Conservation (phyloP, 2,888 invertebrate species). For the Kuschelorhynchus macadamiae region DNA sequence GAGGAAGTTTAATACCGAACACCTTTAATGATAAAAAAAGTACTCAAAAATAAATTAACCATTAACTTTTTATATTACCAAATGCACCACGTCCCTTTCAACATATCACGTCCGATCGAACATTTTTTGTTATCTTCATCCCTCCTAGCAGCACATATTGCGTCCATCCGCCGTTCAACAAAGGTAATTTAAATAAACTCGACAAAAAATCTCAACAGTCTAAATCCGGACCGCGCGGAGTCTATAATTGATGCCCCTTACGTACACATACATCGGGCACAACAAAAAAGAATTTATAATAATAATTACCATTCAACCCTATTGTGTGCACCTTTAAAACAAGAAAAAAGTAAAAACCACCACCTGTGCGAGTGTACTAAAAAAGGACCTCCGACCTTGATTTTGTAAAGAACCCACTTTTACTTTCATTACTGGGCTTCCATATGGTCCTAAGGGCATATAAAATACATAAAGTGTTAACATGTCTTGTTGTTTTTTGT, state of each 20-base stretch:
- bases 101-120: slow-evolving; percentile 42
- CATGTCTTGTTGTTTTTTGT: slow-evolving; percentile 38
- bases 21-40: slow-evolving; percentile 33
- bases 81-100: slow-evolving; percentile 33
- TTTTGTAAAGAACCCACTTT: slow-evolving; percentile 39
- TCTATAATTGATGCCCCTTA: slow-evolving; percentile 44
- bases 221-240: slow-evolving; percentile 44
- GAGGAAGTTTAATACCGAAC: slow-evolving; percentile 5
- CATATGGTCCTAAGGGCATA: slow-evolving; percentile 38
- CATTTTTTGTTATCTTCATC: slow-evolving; percentile 37
- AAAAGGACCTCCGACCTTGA: slow-evolving; percentile 45
- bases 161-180: slow-evolving; percentile 45
- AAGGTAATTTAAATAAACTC: slow-evolving; percentile 48
- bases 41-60: slow-evolving; percentile 47
- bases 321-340: slow-evolving; percentile 49
- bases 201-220: slow-evolving; percentile 46
- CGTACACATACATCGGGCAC: slow-evolving; percentile 27
- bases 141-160: slow-evolving; percentile 40
- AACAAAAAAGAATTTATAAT: slow-evolving; percentile 45
- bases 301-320: slow-evolving; percentile 48
- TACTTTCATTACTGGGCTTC: slow-evolving; percentile 35
- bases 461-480: slow-evolving; percentile 38
- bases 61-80: slow-evolving; percentile 41
- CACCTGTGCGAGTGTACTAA: slow-evolving; percentile 40
- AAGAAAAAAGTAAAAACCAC: slow-evolving; percentile 45